Percentiles rank a stretch among this genome's conserved stretches.
phyloP scores from a whole-genome alignment of 1,140 invertebrate genomes.

The Brachionus rubens region DNA sequence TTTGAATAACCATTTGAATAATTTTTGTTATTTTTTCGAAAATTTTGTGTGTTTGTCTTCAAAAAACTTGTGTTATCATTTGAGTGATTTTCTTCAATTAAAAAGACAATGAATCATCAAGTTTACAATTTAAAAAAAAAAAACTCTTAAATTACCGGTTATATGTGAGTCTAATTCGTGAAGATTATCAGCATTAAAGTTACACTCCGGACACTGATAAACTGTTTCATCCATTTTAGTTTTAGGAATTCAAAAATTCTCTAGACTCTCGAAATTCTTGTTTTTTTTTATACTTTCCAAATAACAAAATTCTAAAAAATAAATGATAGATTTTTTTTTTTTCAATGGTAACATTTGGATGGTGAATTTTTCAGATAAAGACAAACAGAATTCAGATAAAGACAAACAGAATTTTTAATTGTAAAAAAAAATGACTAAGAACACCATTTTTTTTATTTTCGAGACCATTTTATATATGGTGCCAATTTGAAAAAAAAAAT shows the following conservation, averaged over 20 bases:
- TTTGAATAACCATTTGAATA: not conserved
- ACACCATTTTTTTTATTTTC: no score
- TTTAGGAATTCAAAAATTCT: not conserved
- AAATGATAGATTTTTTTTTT: not conserved
- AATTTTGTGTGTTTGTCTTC: not conserved
- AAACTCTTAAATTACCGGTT: conserved; percentile 18
- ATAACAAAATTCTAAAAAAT: not conserved
- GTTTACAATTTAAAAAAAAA: not conserved
- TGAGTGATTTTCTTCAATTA: conserved; percentile 13
- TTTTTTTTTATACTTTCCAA: not conserved
- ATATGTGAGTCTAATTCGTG: conserved; percentile 26
- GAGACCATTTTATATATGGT: not conserved
- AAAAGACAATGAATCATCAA: not conserved
- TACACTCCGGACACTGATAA: conserved; percentile 46
- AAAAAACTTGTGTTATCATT: not conserved
- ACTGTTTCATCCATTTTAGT: conserved; percentile 44
- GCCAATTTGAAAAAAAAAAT: not conserved
- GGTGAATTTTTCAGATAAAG: no score
- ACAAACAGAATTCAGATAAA: no score
- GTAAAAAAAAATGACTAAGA: not conserved
- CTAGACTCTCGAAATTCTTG: not conserved
- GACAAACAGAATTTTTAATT: not conserved
- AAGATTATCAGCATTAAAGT: conserved; percentile 31
- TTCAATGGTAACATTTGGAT: no score
- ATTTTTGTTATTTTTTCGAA: conserved; percentile 5